Base-by-base conservation (phyloP, 2,888 invertebrate species). In the Esperia sulphurella region DNA sequence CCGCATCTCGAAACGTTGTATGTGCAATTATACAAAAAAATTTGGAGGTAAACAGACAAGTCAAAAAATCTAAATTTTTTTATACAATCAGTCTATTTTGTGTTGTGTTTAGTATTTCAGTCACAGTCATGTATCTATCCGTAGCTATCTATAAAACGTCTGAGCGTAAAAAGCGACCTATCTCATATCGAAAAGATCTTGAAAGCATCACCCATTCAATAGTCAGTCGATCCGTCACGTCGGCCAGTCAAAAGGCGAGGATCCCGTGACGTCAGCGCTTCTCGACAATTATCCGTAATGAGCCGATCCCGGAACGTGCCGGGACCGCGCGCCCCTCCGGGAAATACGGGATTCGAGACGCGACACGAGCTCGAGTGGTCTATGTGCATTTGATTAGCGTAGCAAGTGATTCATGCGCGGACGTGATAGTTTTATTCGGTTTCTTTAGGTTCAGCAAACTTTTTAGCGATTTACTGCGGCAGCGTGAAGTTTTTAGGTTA, bases 241-340 rank as follows among this genome's bases (percentile, higher is more conserved):
- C 45, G 47, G 8, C 12, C n/a, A 31, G 48, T 51, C 51, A 54
- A 54, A 56, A 53, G 54, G 53, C 58, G 57, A 41, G 46, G 52
- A 49, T 46, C 49, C 51, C 43, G 52, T 70, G 68, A 72, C 71
- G 72, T 76, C 71, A 75, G 70, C 70, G 63, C 56, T 53, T 61
- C 61, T 65, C 64, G 56, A 66, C 75, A 75, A 76, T 77, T 75
- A 75, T 62, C 63, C 59, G 67, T 75, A 76, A 77, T 74, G 73
- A 74, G 70, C 49, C 57, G 64, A 64, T 63, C 66, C 65, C 57
- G 55, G 54, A 51, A 49, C 53, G 55, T 52, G 54, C 51, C 63
- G 52, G 47, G 52, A 46, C 56, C 59, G 56, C 49, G 56, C 47
- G 35, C 10, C 41, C 60, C 58, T 59, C 56, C 59, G 68, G 64